phyloP scores from a whole-genome alignment of 1,140 invertebrate genomes.

The Phymorhynchus buccinoides region DNA sequence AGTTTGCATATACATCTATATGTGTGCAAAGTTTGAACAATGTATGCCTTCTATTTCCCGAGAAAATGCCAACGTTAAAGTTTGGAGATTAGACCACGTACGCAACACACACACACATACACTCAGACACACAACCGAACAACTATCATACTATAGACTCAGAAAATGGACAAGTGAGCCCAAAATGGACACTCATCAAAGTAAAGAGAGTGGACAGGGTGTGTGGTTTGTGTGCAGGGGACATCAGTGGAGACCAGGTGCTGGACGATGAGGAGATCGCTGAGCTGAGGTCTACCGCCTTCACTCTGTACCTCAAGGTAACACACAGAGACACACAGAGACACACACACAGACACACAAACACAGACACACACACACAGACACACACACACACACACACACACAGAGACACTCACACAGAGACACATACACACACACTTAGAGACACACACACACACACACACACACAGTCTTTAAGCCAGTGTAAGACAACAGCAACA shows the following conservation, averaged over 20 bases:
- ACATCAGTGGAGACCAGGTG: background rate
- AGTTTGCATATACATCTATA: too few relatives aligned
- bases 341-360: background rate
- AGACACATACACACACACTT: background rate
- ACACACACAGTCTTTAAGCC: background rate
- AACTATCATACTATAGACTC: too few relatives aligned
- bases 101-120: too few relatives aligned
- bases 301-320: conserved; percentile 23
- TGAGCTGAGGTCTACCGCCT: conserved; percentile 34
- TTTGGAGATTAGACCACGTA: too few relatives aligned
- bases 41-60: too few relatives aligned
- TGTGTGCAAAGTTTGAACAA: too few relatives aligned
- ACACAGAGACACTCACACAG: background rate
- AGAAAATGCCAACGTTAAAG: too few relatives aligned
- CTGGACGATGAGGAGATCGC: conserved; percentile 12
- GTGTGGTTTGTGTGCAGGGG: background rate
- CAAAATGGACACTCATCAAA: too few relatives aligned
- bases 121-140: too few relatives aligned
- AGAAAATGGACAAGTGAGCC: too few relatives aligned
- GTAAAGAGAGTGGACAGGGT: too few relatives aligned
- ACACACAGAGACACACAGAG: background rate
- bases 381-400: background rate
- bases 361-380: background rate
- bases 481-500: too few relatives aligned
- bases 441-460: background rate